Evolutionary conservation across 1,140 invertebrate species (phyloP), one percentile per base, ranked within the genome.

Genomic region (Leptoteleia sp.): DNA sequence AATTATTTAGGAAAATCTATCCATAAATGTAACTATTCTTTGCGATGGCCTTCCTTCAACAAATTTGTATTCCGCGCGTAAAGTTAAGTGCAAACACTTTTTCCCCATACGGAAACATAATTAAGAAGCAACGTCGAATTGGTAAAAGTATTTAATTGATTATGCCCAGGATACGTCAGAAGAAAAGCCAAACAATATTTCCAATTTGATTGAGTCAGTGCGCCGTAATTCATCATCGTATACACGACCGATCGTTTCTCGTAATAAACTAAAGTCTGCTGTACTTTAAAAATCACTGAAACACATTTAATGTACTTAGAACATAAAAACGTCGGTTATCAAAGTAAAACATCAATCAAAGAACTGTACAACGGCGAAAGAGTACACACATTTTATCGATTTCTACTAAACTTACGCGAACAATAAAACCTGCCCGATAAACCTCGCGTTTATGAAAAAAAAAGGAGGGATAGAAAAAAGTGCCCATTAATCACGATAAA

Each of bases 281-380:
- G 19, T 42, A 22, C 33, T 6, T 64, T 40, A 40, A 42, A 52
- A 52, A 12, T 25, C 38, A 15, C 27, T 42, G 31, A 65, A 65
- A 40, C 35, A 16, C 7, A 35, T 62, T 48, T 48, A 48, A 62
- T 62, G 43, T 29, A 13, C 43, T 16, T 5, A n/a, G 13, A 38
- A 29, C 37, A 25, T 52, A 64, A 50, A 64, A 64, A 64, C 11
- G 15, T 15, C 25, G 22, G 45, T 61, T 42, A 25, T 65, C 37
- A 65, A 65, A 43, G 6, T 65, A 35, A 65, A 52, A 35, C 61
- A 65, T 65, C 61, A 42, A 65, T 65, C 62, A 67, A 67, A 54
- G 15, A 22, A 8, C 11, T 27, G 38, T 37, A 12, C 15, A 5
- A 3, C 40, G 33, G 12, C 38, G 29, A 45, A 47, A 19, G 6